phyloP scores from a whole-genome alignment of 2,888 invertebrate species.

The Callyntrura guangdongensis region DNA sequence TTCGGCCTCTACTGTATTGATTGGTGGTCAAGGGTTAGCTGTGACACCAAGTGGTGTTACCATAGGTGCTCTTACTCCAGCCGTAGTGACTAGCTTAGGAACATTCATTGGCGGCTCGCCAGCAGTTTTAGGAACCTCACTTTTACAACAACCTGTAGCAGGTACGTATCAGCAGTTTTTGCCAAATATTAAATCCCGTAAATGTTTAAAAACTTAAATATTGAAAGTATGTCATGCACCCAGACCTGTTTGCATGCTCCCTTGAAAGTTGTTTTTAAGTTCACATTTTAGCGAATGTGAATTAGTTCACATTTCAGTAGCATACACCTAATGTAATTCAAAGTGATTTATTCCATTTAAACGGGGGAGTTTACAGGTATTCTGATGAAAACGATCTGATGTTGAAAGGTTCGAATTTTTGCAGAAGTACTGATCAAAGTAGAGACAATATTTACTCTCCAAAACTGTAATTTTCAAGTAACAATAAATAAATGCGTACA shows the following conservation, averaged over 20 bases:
- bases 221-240: background rate
- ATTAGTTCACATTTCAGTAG: too few species aligned
- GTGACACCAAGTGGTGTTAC: conserved; percentile 83
- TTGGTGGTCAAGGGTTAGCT: conserved; percentile 83
- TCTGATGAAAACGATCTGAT: too few species aligned
- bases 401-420: too few species aligned
- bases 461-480: too few species aligned
- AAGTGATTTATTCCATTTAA: too few species aligned
- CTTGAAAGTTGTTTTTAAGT: background rate
- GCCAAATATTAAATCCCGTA: background rate
- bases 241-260: background rate
- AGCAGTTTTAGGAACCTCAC: conserved; percentile 79
- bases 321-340: too few species aligned
- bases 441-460: too few species aligned
- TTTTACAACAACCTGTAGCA: conserved; percentile 82
- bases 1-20: conserved; percentile 80
- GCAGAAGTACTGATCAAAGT: too few species aligned
- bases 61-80: conserved; percentile 84
- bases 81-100: conserved; percentile 85
- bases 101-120: conserved; percentile 83
- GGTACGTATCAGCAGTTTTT: conserved; percentile 63
- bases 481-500: too few species aligned
- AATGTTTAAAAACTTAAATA: too few species aligned
- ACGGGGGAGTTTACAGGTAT: too few species aligned
- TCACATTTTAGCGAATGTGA: too few species aligned